Evolutionary conservation across 2,888 invertebrate genomes (phyloP), one percentile per base, ranked within the genome.

Genomic region (Hedya salicella): DNA sequence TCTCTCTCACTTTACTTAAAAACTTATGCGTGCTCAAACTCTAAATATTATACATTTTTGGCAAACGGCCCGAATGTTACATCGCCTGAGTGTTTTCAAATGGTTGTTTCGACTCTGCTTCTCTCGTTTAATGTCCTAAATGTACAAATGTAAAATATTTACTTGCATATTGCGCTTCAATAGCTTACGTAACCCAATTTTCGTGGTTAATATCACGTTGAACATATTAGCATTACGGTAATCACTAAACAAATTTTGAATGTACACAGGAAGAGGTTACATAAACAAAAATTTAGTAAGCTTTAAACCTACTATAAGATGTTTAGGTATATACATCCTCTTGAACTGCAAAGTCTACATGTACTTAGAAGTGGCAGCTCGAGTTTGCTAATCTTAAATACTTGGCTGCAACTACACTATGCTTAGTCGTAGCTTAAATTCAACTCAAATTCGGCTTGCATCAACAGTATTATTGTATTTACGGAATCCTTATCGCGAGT

Each of bases 1-100:
- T 85, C 80, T 76, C 79, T 76, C 81, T 81, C 75, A 77, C 78
- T 80, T 78, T 85, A 85, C 81, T 88, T 82, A 75, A 74, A 70
- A 78, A 82, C 78, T 82, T 82, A 72, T 75, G 75, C 78, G 80
- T 74, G 73, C 78, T 77, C 69, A 75, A 79, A 79, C 80, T 81
- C 70, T 79, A 80, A 82, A 78, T 83, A 84, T 83, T 82, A 83
- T 81, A 80, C 49, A 80, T 78, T 77, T 78, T 73, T 78, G 75
- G 75, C 73, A 77, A 71, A 78, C 70, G 70, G 63, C 70, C 69
- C 70, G 73, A 68, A 72, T 70, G 71, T 71, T 74, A 75, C 77
- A 66, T 61, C 66, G 66, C 60, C 48, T 61, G 66, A 61, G 66
- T 66, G 60, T 66, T 60, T 61, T 61, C 53, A 54, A 66, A 66